A percentile compares a stretch with the other conserved stretches of the same genome.
phyloP scores from a whole-genome alignment of 1,140 invertebrate species.

The Hirudo medicinalis region DNA sequence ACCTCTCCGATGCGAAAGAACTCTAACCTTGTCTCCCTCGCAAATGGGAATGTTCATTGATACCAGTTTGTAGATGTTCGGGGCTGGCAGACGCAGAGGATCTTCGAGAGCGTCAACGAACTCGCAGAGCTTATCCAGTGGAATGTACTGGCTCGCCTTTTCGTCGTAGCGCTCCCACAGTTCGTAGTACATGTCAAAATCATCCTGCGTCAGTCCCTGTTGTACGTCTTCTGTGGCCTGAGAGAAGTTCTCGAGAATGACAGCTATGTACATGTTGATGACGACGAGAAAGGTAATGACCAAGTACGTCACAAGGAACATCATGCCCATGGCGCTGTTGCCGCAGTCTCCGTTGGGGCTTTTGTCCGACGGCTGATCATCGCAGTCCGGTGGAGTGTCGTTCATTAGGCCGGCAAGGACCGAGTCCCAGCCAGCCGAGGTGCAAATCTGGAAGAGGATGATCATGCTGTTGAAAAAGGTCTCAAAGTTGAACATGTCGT shows the following conservation, averaged over 20 bases:
- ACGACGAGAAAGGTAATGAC: conserved; percentile 96
- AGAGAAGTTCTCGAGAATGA: conserved; percentile 96
- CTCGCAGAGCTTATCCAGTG: conserved; percentile 78
- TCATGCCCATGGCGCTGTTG: conserved; percentile 76
- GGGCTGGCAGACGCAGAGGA: conserved; percentile 69
- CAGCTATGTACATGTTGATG: conserved; percentile 98
- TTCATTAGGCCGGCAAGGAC: conserved; percentile 90
- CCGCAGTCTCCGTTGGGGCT: conserved; percentile 81
- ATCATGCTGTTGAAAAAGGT: conserved; percentile 98
- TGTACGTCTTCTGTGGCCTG: conserved; percentile 96
- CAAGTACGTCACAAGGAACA: conserved; percentile 84
- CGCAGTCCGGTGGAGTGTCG: conserved; percentile 57
- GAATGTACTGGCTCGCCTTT: conserved; percentile 89
- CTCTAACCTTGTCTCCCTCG: conserved; percentile 72
- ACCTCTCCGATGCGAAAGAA: background rate
- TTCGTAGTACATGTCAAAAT: conserved; percentile 99
- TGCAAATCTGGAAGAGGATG: conserved; percentile 89
- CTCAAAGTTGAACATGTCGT: conserved; percentile 94
- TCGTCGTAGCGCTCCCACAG: conserved; percentile 98
- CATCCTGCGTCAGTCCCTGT: conserved; percentile 90
- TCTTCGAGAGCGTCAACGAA: conserved; percentile 80
- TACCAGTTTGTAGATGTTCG: conserved; percentile 96
- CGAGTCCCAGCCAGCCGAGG: conserved; percentile 90
- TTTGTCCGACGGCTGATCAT: conserved; percentile 34
- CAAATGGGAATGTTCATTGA: conserved; percentile 97